Conservation (phyloP, 1,140 invertebrate species). For the Pollicipes pollicipes region DNA sequence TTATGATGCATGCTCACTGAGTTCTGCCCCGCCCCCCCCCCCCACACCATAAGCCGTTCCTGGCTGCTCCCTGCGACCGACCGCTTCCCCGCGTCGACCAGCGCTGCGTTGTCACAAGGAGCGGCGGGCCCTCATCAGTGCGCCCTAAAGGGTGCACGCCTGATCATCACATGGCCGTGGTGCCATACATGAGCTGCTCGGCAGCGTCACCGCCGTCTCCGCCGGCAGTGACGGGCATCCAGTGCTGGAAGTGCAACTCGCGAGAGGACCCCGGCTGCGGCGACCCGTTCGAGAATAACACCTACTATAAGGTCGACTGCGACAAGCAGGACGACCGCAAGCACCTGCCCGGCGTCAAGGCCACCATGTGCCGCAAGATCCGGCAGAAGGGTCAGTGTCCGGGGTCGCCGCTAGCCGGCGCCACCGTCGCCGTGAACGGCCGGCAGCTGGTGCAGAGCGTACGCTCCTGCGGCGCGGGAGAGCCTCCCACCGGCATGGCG, state of each 20-base stretch:
- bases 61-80: too few species aligned
- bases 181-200: too few species aligned
- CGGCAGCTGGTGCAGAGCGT: background rate
- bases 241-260: slow-evolving; percentile 81
- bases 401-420: background rate
- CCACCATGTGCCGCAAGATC: slow-evolving; percentile 83
- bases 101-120: background rate
- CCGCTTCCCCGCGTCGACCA: too few species aligned
- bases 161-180: too few species aligned
- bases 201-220: too few species aligned
- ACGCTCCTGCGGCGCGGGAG: background rate
- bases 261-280: slow-evolving; percentile 74
- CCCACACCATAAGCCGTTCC: too few species aligned
- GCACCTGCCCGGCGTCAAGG: slow-evolving; percentile 46
- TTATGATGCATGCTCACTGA: too few species aligned
- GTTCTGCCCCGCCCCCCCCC: too few species aligned
- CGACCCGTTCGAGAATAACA: slow-evolving; percentile 80
- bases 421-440: background rate
- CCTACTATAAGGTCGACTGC: slow-evolving; percentile 71
- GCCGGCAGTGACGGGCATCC: slow-evolving; percentile 48
- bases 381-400: slow-evolving; percentile 58
- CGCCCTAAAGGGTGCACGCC: too few species aligned
- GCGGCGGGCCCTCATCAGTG: too few species aligned
- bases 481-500: background rate
- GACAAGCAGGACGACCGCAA: slow-evolving; percentile 40